Conservation (phyloP, 2,113 vertebrate genomes). For the Callaeas wilsoni region DNA sequence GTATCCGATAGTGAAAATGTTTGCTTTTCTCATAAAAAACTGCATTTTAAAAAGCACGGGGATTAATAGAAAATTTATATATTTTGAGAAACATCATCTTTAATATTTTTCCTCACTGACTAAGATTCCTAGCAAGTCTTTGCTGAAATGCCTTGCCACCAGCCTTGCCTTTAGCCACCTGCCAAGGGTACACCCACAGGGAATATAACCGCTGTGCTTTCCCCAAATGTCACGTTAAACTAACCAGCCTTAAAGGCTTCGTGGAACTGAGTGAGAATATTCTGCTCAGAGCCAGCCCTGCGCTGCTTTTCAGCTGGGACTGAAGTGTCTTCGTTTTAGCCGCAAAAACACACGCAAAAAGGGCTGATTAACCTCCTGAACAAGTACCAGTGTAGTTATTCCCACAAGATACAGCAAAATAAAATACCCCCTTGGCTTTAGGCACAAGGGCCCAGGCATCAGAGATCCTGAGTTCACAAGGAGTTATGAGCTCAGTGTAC, state of each 20-base stretch:
- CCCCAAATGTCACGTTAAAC: background rate
- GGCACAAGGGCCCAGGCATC: background rate
- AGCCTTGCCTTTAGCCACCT: background rate
- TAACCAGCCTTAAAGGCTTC: background rate
- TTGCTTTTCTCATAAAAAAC: background rate
- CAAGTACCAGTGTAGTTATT: background rate
- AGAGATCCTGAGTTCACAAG: background rate
- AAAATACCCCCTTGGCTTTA: background rate
- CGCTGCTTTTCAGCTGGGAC: background rate
- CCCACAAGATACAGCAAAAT: background rate
- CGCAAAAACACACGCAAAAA: background rate
- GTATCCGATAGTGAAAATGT: background rate
- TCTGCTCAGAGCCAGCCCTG: background rate
- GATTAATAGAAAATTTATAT: background rate
- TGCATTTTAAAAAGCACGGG: background rate
- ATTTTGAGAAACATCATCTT: background rate
- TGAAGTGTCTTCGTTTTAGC: rapidly evolving
- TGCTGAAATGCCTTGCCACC: background rate
- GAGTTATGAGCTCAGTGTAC: background rate
- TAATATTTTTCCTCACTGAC: background rate
- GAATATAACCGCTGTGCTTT: background rate
- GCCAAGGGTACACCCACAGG: background rate
- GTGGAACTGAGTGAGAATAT: background rate
- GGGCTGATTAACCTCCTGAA: background rate
- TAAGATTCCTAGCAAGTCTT: background rate